phyloP scores from a whole-genome alignment of 1,140 invertebrate species.

The Ericerus pela region DNA sequence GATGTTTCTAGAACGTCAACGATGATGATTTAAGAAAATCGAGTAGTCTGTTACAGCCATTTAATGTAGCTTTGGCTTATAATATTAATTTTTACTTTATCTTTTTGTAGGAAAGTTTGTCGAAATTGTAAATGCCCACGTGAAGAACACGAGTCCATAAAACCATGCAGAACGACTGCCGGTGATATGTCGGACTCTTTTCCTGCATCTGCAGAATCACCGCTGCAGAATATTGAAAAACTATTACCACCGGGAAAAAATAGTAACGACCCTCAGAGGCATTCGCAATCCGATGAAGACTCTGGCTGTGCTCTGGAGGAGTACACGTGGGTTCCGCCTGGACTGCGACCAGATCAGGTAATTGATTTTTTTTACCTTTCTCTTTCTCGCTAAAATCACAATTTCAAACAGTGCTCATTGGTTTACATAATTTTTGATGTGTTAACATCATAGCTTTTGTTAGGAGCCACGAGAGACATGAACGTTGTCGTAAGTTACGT shows the following conservation, averaged over 20 bases:
- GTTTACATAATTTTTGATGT: neutral
- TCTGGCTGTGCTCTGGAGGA: conserved; percentile 93
- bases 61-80: too few species aligned
- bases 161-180: neutral
- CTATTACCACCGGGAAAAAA: conserved; percentile 16
- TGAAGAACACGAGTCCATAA: conserved; percentile 38
- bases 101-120: conserved; percentile 44
- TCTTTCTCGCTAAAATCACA: too few species aligned
- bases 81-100: conserved; percentile 11
- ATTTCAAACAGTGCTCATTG: neutral
- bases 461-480: neutral
- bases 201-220: conserved; percentile 1
- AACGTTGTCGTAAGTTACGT: too few species aligned
- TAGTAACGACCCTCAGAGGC: conserved; percentile 49
- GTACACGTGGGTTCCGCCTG: conserved; percentile 95
- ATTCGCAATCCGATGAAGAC: conserved; percentile 91
- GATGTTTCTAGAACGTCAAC: too few species aligned
- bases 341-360: conserved; percentile 89
- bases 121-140: conserved; percentile 52
- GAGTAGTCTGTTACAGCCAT: too few species aligned
- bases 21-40: too few species aligned
- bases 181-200: neutral
- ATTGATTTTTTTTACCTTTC: conserved; percentile 20
- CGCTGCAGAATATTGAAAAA: conserved; percentile 17
- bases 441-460: neutral